Conservation (phyloP, 2,797 vertebrate genomes). For the Paramormyrops hopkinsi region DNA sequence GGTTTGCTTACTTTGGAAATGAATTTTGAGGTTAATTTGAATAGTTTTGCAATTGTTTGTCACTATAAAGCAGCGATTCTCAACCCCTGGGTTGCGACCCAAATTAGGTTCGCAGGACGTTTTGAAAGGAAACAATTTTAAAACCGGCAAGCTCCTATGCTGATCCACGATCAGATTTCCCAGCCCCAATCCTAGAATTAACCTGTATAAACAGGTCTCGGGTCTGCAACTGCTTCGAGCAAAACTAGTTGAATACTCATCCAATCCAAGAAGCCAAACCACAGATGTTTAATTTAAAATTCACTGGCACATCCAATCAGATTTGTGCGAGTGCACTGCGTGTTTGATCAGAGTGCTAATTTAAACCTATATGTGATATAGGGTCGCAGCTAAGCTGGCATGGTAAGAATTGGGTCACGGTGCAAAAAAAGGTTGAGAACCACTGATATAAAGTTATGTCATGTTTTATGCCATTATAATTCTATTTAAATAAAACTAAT, state of each 20-base stretch:
- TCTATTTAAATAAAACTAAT: not conserved
- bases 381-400: not conserved
- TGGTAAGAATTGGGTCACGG: not conserved
- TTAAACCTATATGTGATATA: not conserved
- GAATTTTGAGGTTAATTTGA: not conserved
- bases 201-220: not conserved
- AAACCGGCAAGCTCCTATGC: not conserved
- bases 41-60: not conserved
- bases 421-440: not conserved
- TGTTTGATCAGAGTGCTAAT: not conserved
- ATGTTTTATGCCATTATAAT: not conserved
- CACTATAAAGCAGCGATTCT: not conserved
- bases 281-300: not conserved
- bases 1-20: not conserved
- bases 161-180: too few relatives aligned
- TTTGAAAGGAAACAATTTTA: not conserved
- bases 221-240: not conserved
- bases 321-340: not conserved
- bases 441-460: not conserved
- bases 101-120: not conserved
- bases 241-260: not conserved
- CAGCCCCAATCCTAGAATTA: not conserved
- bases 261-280: not conserved
- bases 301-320: not conserved
- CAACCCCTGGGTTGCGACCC: not conserved